Evolutionary conservation across 2,888 invertebrate genomes (phyloP).

Genomic region (Cataglyphis altisquamis): DNA sequence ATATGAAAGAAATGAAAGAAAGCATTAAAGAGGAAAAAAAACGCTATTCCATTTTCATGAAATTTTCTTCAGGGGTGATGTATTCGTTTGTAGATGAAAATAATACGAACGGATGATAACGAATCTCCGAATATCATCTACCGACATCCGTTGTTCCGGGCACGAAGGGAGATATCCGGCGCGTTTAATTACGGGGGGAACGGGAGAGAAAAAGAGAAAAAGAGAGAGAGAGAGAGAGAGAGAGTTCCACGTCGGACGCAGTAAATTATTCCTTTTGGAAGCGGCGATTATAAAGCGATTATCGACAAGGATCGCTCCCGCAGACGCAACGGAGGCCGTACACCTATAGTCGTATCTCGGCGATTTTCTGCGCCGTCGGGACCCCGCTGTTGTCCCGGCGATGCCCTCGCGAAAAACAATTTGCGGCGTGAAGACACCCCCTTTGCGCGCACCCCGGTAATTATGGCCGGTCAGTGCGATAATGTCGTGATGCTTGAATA

Average conservation of each 20-base stretch:
- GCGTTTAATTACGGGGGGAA: slow-evolving; percentile 70
- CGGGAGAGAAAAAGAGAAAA: neutral
- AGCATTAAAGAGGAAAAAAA: neutral
- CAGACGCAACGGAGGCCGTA: slow-evolving; percentile 16
- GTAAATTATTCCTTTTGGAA: slow-evolving; percentile 77
- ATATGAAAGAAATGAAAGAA: neutral
- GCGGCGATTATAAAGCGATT: slow-evolving; percentile 80
- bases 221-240: neutral
- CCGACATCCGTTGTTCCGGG: slow-evolving; percentile 62
- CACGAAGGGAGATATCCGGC: slow-evolving; percentile 49
- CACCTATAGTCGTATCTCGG: neutral
- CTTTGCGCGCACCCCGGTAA: slow-evolving; percentile 21
- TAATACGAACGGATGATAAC: slow-evolving; percentile 64
- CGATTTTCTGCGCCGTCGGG: slow-evolving; percentile 28
- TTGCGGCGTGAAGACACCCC: slow-evolving; percentile 45
- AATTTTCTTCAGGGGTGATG: neutral
- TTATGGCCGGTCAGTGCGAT: slow-evolving; percentile 41
- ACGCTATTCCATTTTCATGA: neutral
- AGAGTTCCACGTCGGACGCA: slow-evolving; percentile 58
- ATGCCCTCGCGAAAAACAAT: slow-evolving; percentile 52
- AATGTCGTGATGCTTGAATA: slow-evolving; percentile 36
- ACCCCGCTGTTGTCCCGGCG: neutral
- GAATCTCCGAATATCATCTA: slow-evolving; percentile 44
- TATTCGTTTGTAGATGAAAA: slow-evolving; percentile 43
- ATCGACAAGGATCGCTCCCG: slow-evolving; percentile 75